These are phyloP conservation scores for Cynaeus angustus DNA, from an alignment of 2,888 invertebrate genomes.

Conservation along the genomic window DNA sequence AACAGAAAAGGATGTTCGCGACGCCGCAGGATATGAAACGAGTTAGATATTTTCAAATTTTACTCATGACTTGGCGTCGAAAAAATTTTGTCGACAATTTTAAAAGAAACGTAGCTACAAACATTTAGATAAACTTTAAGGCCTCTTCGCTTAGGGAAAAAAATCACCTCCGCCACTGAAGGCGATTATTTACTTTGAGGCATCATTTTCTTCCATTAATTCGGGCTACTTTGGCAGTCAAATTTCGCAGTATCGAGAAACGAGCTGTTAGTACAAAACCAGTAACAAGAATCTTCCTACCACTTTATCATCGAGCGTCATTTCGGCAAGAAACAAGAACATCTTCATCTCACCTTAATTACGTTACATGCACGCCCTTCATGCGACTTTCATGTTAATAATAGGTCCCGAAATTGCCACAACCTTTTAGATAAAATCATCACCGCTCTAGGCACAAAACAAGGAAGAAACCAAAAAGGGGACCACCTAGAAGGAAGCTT, in stretches of 20 bases:
- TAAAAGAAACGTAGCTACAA: no score
- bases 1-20: not conserved
- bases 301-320: not conserved
- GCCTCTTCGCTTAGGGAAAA: no score
- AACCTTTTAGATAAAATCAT: constrained; percentile 14
- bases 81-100: no score
- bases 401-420: constrained; percentile 3
- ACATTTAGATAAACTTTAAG: no score
- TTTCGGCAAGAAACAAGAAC: constrained; percentile 1
- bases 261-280: not conserved
- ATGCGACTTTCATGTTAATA: not conserved
- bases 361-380: no score
- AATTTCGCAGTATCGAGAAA: not conserved
- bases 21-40: not conserved
- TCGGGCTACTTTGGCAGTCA: not conserved
- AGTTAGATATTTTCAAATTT: no score
- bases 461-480: constrained; percentile 16
- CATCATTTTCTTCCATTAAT: not conserved
- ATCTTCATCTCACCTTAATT: not conserved
- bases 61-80: no score
- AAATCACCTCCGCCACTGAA: not conserved
- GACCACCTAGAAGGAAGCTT: constrained; percentile 12
- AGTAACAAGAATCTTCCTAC: constrained; percentile 1
- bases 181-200: not conserved
- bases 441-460: constrained; percentile 1